Evolutionary conservation across 2,888 invertebrate species (phyloP).

Genomic region (Brachypalpus laphriformis): DNA sequence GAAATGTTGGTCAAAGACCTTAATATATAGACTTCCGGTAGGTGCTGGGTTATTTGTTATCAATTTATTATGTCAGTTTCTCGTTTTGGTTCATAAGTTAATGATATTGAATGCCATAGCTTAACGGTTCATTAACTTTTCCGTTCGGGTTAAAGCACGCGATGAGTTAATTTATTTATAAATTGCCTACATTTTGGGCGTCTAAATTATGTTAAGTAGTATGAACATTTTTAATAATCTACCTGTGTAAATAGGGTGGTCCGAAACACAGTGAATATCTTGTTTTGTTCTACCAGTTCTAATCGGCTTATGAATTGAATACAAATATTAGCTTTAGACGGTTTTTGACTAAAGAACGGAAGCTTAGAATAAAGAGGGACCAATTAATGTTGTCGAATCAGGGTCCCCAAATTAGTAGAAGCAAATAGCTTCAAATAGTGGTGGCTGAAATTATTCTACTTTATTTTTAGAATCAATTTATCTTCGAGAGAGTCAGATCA

Average conservation of each 20-base stretch:
- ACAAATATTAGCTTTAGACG: background rate
- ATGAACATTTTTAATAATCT: background rate
- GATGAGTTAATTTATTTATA: background rate
- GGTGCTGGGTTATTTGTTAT: background rate
- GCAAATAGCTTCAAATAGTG: no score
- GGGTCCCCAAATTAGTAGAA: no score
- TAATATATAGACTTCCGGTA: background rate
- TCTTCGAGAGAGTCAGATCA: no score
- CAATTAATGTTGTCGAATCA: no score
- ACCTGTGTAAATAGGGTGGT: background rate
- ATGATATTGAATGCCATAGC: background rate
- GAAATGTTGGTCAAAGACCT: constrained; percentile 34
- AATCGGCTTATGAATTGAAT: background rate
- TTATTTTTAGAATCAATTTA: no score
- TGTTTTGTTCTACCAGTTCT: background rate
- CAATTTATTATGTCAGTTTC: background rate
- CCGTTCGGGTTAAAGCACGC: constrained; percentile 9
- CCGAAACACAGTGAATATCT: no score
- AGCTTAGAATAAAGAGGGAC: no score
- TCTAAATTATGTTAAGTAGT: constrained; percentile 7
- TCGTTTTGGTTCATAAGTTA: constrained; percentile 1
- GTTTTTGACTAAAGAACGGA: no score
- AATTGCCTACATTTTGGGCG: background rate
- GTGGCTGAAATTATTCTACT: no score
- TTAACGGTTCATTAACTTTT: constrained; percentile 18